phyloP scores from a whole-genome alignment of 2,888 invertebrate species.

The Parnassius smintheus region DNA sequence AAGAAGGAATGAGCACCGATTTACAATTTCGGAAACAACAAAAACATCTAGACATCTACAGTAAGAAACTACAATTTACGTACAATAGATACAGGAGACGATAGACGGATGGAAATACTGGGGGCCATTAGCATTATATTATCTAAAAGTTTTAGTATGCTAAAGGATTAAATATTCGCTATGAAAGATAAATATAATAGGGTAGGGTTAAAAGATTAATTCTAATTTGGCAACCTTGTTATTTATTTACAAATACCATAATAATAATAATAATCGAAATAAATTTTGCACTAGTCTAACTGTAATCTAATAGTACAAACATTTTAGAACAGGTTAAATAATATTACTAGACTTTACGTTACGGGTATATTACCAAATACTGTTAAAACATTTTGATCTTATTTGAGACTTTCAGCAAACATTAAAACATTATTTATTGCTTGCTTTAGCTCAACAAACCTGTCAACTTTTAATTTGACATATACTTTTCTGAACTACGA shows the following conservation, averaged over 20 bases:
- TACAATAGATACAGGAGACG: constrained; percentile 76
- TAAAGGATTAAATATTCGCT: constrained; percentile 40
- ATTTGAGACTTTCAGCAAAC: not conserved
- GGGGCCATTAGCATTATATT: constrained; percentile 75
- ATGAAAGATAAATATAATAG: constrained; percentile 30
- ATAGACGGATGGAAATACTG: constrained; percentile 82
- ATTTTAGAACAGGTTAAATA: not conserved
- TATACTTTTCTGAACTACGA: not conserved
- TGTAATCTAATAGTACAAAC: not conserved
- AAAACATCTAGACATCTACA: constrained; percentile 65
- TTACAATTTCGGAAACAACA: constrained; percentile 38
- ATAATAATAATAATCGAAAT: not conserved
- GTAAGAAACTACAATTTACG: constrained; percentile 67
- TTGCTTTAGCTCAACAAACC: constrained; percentile 9
- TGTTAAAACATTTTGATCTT: not conserved
- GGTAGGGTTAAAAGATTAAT: constrained; percentile 34
- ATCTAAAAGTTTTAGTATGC: constrained; percentile 47
- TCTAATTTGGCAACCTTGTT: constrained; percentile 38
- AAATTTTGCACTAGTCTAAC: constrained; percentile 1
- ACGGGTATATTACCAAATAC: not conserved
- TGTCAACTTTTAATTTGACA: constrained; percentile 1
- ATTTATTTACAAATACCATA: constrained; percentile 34
- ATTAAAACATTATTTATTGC: not conserved
- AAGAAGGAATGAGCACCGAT: constrained; percentile 19
- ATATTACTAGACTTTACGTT: too few relatives aligned